Conservation (phyloP, 1,140 invertebrate species). For the Pteromalus puparum region DNA sequence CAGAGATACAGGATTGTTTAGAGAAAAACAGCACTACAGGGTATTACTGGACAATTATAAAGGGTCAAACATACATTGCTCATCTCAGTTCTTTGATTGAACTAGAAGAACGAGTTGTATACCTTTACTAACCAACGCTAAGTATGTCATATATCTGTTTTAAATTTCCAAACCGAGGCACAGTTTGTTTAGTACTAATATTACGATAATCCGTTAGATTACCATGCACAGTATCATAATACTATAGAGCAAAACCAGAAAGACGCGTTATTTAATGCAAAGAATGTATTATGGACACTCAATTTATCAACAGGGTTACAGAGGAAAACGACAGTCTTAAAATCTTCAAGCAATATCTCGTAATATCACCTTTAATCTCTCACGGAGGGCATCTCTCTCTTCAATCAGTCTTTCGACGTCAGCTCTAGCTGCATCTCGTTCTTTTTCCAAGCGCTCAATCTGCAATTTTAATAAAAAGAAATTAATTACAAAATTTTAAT, state of each 20-base stretch:
- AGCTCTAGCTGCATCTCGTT: constrained; percentile 74
- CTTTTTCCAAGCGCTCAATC: constrained; percentile 74
- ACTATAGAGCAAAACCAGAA: background rate
- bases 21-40: background rate
- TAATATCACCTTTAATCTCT: constrained; percentile 74
- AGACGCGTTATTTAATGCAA: background rate
- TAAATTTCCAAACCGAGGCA: background rate
- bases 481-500: constrained; percentile 15
- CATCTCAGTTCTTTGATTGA: background rate
- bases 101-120: background rate
- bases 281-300: background rate
- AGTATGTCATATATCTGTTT: background rate
- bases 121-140: background rate
- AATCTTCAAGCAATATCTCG: constrained; percentile 45
- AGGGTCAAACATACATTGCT: background rate
- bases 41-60: background rate
- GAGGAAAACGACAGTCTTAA: constrained; percentile 29
- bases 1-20: background rate
- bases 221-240: background rate
- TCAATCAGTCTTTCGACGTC: constrained; percentile 76
- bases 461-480: constrained; percentile 56
- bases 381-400: constrained; percentile 75
- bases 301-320: constrained; percentile 13
- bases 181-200: background rate
- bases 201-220: background rate